Evolutionary conservation across 2,797 vertebrate genomes (phyloP).

Genomic region (Todus mexicanus): DNA sequence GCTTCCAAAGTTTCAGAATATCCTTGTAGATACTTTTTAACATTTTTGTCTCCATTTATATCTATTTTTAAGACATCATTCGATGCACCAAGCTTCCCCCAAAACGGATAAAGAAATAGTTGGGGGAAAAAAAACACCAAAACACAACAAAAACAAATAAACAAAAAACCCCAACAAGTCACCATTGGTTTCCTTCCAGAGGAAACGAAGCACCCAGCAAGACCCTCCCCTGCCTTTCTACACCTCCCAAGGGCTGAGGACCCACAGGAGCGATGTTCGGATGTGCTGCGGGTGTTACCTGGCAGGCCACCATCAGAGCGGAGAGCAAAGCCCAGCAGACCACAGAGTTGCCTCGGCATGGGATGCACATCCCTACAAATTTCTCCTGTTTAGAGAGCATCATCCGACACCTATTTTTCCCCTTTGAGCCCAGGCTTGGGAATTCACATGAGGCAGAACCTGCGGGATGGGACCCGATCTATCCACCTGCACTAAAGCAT

Average conservation of each 20-base stretch:
- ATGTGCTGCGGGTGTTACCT: accelerated
- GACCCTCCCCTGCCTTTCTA: neutral
- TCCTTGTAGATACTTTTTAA: neutral
- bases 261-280: neutral
- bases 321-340: neutral
- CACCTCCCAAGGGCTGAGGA: neutral
- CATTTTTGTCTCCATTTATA: neutral
- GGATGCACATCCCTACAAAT: neutral
- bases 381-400: neutral
- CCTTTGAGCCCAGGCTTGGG: neutral
- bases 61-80: neutral
- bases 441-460: neutral
- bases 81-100: neutral
- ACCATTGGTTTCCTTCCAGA: neutral
- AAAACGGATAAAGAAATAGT: neutral
- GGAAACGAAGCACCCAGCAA: neutral
- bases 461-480: neutral
- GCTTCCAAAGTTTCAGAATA: neutral
- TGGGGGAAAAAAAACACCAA: neutral
- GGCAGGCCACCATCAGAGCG: neutral
- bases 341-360: neutral
- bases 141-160: neutral
- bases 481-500: neutral
- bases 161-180: accelerated
- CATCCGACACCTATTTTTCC: neutral